Evolutionary conservation across 2,888 invertebrate genomes (phyloP).

Genomic region (Drosophila histrio): DNA sequence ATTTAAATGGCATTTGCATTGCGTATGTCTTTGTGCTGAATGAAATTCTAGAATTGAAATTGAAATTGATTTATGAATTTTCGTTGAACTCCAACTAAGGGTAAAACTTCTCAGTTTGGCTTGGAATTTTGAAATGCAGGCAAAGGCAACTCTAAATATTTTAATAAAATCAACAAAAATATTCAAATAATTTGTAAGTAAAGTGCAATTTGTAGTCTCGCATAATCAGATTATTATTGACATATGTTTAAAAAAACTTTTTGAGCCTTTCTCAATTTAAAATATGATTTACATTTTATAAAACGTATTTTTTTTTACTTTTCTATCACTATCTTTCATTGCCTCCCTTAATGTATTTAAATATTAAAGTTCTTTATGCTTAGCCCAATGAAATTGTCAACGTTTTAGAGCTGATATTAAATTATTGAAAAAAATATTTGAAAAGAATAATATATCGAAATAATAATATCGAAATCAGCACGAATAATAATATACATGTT

Average conservation of each 20-base stretch:
- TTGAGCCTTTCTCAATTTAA: not conserved
- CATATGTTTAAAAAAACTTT: not conserved
- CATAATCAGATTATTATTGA: not conserved
- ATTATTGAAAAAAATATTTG: no score
- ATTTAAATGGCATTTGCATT: constrained; percentile 21
- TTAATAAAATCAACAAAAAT: not conserved
- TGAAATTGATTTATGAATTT: constrained; percentile 28
- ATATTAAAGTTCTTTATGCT: not conserved
- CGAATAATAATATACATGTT: no score
- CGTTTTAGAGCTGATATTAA: not conserved
- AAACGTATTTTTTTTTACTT: not conserved
- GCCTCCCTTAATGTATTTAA: not conserved
- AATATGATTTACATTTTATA: not conserved
- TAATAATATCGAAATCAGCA: no score
- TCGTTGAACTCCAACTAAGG: constrained; percentile 1
- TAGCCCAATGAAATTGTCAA: not conserved
- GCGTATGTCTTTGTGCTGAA: not conserved
- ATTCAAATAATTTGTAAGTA: not conserved
- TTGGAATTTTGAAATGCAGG: not conserved
- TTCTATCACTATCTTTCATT: not conserved
- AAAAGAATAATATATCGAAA: no score
- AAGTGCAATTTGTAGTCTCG: not conserved
- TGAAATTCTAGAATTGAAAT: constrained; percentile 7
- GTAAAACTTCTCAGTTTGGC: not conserved
- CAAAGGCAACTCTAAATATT: not conserved